Evolutionary conservation across 23 tunicate genomes (phyloP).

Genomic region (Ciona savignyi): DNA sequence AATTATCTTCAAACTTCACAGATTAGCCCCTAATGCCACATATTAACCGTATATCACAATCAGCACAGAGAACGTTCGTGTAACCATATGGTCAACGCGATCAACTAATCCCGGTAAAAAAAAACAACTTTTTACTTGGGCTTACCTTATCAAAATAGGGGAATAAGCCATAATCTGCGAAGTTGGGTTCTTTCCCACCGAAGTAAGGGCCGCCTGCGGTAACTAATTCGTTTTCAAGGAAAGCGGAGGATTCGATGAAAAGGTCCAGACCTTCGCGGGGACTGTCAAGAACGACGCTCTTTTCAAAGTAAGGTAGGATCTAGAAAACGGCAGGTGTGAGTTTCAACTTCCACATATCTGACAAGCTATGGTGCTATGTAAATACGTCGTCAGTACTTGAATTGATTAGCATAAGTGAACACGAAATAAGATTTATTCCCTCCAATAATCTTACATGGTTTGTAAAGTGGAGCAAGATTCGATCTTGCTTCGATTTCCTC

Average conservation of each 20-base stretch:
- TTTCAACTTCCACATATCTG: neutral
- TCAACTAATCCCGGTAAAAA: too few relatives aligned
- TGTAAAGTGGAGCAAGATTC: too few relatives aligned
- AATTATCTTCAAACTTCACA: too few relatives aligned
- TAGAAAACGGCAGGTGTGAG: neutral
- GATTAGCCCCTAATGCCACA: too few relatives aligned
- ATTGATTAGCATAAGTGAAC: too few relatives aligned
- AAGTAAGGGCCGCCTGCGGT: slow-evolving; percentile 42
- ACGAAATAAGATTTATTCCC: too few relatives aligned
- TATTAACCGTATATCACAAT: too few relatives aligned
- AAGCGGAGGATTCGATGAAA: slow-evolving; percentile 64
- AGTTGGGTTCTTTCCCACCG: slow-evolving; percentile 60
- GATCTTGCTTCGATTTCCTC: too few relatives aligned
- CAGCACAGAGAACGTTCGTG: too few relatives aligned
- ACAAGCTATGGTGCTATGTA: neutral
- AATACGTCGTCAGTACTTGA: neutral
- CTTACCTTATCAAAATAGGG: slow-evolving; percentile 80
- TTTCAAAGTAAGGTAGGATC: slow-evolving; percentile 75
- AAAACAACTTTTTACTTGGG: neutral
- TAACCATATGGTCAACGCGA: too few relatives aligned
- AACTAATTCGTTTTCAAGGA: slow-evolving; percentile 51
- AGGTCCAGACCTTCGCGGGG: slow-evolving; percentile 86
- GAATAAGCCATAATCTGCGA: slow-evolving; percentile 69
- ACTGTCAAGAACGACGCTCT: slow-evolving; percentile 41
- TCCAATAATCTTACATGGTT: too few relatives aligned